A percentile compares a stretch with the other conserved stretches of the same genome.
Conservation (phyloP, 2,113 vertebrate genomes). For the Xiphorhynchus elegans region DNA sequence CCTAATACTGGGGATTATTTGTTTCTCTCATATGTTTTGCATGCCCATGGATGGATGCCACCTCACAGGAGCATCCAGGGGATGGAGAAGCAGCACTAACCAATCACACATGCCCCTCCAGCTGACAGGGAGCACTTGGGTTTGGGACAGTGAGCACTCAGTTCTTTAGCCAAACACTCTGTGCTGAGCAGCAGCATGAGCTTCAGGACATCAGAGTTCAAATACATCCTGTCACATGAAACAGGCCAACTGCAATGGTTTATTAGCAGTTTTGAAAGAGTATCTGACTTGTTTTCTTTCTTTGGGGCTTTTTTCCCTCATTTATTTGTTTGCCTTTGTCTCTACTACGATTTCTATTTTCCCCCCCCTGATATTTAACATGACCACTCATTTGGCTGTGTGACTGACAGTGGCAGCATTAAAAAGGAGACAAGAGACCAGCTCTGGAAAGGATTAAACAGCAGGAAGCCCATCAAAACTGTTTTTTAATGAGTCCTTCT, state of each 20-base stretch:
- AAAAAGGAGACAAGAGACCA: not conserved
- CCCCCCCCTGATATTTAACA: not conserved
- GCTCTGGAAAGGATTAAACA: constrained; percentile 44
- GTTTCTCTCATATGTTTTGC: not conserved
- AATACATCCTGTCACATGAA: not conserved
- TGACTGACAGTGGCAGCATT: not conserved
- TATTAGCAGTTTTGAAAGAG: not conserved
- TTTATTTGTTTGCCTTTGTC: not conserved
- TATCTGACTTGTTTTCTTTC: not conserved
- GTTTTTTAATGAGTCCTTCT: constrained; percentile 11
- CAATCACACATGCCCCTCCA: fast-evolving
- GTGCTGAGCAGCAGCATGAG: not conserved
- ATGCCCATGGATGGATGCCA: fast-evolving
- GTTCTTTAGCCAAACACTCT: not conserved
- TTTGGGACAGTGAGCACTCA: fast-evolving
- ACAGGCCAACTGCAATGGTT: not conserved
- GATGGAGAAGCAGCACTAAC: fast-evolving
- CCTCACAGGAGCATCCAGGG: not conserved
- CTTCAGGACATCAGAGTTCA: not conserved
- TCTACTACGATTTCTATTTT: not conserved
- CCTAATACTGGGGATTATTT: not conserved
- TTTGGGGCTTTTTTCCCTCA: not conserved
- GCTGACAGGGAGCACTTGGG: not conserved
- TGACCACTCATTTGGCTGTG: not conserved
- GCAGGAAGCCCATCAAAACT: not conserved